phyloP scores from a whole-genome alignment of 2,797 vertebrate genomes.

The Centropyge bicolor region DNA sequence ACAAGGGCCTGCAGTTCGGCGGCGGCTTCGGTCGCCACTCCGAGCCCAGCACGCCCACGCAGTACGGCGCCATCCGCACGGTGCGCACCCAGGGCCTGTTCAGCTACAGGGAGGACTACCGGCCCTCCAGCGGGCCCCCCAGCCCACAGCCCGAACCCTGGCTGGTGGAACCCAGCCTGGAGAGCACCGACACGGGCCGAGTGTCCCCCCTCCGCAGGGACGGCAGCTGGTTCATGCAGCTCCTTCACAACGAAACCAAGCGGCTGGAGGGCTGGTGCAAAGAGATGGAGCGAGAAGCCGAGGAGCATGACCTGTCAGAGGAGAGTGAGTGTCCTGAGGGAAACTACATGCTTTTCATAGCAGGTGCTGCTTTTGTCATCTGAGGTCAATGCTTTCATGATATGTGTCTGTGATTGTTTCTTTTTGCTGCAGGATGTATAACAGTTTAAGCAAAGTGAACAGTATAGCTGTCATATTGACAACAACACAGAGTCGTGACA shows the following conservation, averaged over 20 bases:
- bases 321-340: conserved; percentile 90
- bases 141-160: conserved; percentile 89
- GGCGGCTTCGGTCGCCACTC: conserved; percentile 96
- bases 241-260: conserved; percentile 96
- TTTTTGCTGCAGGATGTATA: conserved; percentile 14
- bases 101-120: conserved; percentile 98
- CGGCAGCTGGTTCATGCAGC: conserved; percentile 97
- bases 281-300: conserved; percentile 97
- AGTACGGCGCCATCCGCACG: conserved; percentile 96
- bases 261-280: conserved; percentile 98
- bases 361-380: conserved; percentile 20
- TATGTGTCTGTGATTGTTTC: not conserved
- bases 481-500: conserved; percentile 37
- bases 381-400: conserved; percentile 20
- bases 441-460: conserved; percentile 25
- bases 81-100: conserved; percentile 98
- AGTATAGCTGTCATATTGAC: conserved; percentile 42
- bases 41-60: conserved; percentile 98
- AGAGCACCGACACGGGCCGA: conserved; percentile 87
- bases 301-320: conserved; percentile 97
- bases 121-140: conserved; percentile 90
- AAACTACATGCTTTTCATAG: conserved; percentile 59
- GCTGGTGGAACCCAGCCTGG: conserved; percentile 90
- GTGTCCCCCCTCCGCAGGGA: conserved; percentile 93
- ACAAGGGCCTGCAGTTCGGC: conserved; percentile 98